Evolutionary conservation across 2,888 invertebrate genomes (phyloP), one percentile per base, ranked within the genome.

Genomic region (Silvanus unidentatus): DNA sequence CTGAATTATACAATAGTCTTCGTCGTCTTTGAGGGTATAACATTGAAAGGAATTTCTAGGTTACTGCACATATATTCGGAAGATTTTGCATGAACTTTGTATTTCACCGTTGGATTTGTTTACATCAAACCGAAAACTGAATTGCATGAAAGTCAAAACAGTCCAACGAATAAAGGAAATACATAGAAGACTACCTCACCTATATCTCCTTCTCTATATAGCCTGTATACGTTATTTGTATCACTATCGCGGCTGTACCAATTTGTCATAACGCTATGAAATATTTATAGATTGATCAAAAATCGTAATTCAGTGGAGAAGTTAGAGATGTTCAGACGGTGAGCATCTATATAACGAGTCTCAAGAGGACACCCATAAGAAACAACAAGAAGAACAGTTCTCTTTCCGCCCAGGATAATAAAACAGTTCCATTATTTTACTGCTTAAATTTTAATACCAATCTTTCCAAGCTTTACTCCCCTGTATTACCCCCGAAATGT

Each of bases 381-480:
- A 55, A 54, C 51, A 53, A 53, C 51, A 55, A 46, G 45, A 53
- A 41, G 46, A 47, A 48, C 43, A 48, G 43, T 50, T 50, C 44
- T 40, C 43, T 47, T 50, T 51, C 52, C 42, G 48, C 47, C 42
- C 43, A 53, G 41, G 50, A 58, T 60, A 59, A 58, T 57, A 60
- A 58, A 60, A 60, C 55, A 54, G 54, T 48, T 54, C 57, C 57
- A 60, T 60, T 60, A 60, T 59, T 57, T 51, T 52, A 55, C 58
- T 55, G 57, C 52, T 58, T 51, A 57, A 60, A 59, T 57, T 57
- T 59, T 59, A 57, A 60, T 59, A 53, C 50, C 55, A 52, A 52
- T 52, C 50, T 49, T 54, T 50, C 46, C 42, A 39, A 28, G 37
- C 15, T 37, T 27, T 27, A 22, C 30, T 39, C 43, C 13, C 22